Evolutionary conservation across 2,113 vertebrate species (phyloP), one percentile per base, ranked within the genome.

Genomic region (Sceloporus tristichus): DNA sequence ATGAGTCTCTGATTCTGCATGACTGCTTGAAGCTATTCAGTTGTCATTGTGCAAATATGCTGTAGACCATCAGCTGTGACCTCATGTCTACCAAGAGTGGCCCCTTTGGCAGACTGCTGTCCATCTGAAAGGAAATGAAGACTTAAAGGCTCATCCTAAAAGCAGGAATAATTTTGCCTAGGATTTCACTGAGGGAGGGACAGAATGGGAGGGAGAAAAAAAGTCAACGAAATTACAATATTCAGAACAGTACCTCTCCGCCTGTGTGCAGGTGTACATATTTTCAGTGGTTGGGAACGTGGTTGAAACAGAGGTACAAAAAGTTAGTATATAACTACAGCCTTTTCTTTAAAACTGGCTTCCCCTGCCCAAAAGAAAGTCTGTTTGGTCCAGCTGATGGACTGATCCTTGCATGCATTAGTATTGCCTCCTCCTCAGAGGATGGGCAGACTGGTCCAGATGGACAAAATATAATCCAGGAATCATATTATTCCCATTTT

Each of bases 101-200:
- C 91, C 94, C 27, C 85, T 91, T 92, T 93, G 85, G 90, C 90
- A 90, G 89, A 76, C 90, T 91, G 85, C 90, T 93, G 89, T 90
- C 65, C 91, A 78, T 96, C 81, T 94, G 91, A 93, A 91, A 91
- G 90, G 94, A 93, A 90, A 71, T 86, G 85, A 88, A 94, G 90
- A 94, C 94, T 93, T 95, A 54, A 88, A 74, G 88, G 85, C 79
- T 96, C 94, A 95, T 94, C 93, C 91, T 85, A 87, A 88, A 92
- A 84, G 81, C 88, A 0, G 0, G 90, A 90, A 90, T 87, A 94
- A 92, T 71, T 77, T 82, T 89, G 87, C 85, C 88, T 93, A 84
- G 0, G 4, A 71, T 91, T 93, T 90, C 81, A 91, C 1, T 79
- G 68, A 48, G 73, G 71, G 34, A 34, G 18, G 87, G 75, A 8